phyloP scores from a whole-genome alignment of 1,140 invertebrate genomes.

The Tetraneura akinire region DNA sequence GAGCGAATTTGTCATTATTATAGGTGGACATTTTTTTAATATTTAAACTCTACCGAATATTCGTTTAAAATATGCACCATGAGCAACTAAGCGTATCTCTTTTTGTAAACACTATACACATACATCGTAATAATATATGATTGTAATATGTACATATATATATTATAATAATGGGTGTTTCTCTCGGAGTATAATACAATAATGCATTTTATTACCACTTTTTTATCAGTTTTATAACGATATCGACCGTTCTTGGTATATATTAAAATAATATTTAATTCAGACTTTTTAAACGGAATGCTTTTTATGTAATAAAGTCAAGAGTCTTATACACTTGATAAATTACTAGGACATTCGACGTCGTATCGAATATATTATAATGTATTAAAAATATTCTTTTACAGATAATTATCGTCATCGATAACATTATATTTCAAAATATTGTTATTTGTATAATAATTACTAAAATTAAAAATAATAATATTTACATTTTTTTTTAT shows the following conservation, averaged over 20 bases:
- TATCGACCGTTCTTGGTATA: not conserved
- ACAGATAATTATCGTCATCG: too few relatives aligned
- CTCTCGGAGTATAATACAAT: not conserved
- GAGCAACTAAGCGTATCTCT: not conserved
- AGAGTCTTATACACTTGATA: not conserved
- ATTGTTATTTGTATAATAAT: too few relatives aligned
- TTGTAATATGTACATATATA: too few relatives aligned
- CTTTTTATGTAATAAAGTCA: not conserved
- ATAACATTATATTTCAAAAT: too few relatives aligned
- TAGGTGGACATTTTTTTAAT: not conserved
- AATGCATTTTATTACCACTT: slow-evolving; percentile 28
- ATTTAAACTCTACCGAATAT: not conserved
- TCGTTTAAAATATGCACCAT: not conserved
- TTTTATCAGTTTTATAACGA: slow-evolving; percentile 21
- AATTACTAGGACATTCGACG: not conserved
- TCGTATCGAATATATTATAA: not conserved
- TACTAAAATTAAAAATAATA: too few relatives aligned
- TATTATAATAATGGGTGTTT: slow-evolving; percentile 7
- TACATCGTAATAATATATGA: not conserved
- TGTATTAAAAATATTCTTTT: too few relatives aligned
- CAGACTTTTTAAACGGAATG: not conserved
- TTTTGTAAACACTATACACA: not conserved
- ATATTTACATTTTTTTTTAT: too few relatives aligned
- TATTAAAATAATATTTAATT: not conserved
- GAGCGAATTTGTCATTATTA: not conserved